Evolutionary conservation across 2,797 vertebrate genomes (phyloP).

Genomic region (Ctenopoma kingsleyae): DNA sequence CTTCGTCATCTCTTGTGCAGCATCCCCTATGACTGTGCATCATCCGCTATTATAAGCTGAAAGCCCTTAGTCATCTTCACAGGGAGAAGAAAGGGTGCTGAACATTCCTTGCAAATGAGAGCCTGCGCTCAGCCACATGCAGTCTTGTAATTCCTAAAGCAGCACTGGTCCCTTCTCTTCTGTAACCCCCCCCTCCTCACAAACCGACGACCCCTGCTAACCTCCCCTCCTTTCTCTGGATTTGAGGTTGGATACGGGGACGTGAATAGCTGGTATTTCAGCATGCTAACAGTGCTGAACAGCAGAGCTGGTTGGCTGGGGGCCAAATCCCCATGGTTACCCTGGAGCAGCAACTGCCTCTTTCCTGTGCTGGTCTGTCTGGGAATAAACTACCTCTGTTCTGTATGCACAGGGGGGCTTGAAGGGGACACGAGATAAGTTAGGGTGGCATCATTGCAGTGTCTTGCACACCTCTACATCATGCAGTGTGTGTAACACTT

Average conservation of each 20-base stretch:
- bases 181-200: not conserved
- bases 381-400: conserved; percentile 55
- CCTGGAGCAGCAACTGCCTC: conserved; percentile 67
- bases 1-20: conserved; percentile 58
- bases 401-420: conserved; percentile 42
- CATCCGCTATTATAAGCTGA: conserved; percentile 71
- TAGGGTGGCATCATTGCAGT: conserved; percentile 34
- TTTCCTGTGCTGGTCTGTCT: conserved; percentile 60
- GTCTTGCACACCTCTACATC: conserved; percentile 34
- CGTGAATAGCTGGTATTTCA: conserved; percentile 76
- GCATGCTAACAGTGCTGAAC: conserved; percentile 55
- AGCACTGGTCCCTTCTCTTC: conserved; percentile 16
- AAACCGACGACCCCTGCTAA: conserved; percentile 15
- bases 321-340: conserved; percentile 84
- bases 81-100: conserved; percentile 40
- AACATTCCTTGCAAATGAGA: conserved; percentile 76
- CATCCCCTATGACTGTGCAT: conserved; percentile 71
- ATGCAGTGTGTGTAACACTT: not conserved
- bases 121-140: conserved; percentile 62
- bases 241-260: conserved; percentile 57
- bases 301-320: conserved; percentile 67
- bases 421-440: conserved; percentile 46
- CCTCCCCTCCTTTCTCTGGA: conserved; percentile 26
- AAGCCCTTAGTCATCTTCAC: conserved; percentile 80
- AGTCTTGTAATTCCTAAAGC: conserved; percentile 61